Conservation (phyloP, 2,888 invertebrate genomes). For the Bugulina stolonifera region DNA sequence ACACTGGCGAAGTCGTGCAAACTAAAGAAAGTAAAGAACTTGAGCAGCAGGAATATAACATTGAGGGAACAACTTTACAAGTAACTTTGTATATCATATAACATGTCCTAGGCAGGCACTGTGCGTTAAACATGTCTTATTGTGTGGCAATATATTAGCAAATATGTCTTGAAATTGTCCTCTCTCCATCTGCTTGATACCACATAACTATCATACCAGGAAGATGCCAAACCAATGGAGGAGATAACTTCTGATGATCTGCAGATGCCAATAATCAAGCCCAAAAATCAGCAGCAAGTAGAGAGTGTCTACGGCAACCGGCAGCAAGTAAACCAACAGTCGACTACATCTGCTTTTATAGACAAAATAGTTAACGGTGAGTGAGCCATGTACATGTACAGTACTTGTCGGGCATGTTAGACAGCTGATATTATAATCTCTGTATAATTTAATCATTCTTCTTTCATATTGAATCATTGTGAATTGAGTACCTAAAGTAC, state of each 20-base stretch:
- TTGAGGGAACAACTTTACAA: constrained; percentile 16
- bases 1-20: constrained; percentile 20
- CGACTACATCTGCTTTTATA: not conserved
- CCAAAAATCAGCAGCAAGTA: not conserved
- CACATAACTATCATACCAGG: no score
- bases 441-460: no score
- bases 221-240: not conserved
- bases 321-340: not conserved
- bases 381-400: no score
- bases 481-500: no score
- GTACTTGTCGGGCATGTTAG: no score
- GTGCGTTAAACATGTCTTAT: no score
- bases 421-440: no score
- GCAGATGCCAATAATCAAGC: not conserved
- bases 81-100: not conserved
- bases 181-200: no score
- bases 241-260: constrained; percentile 9
- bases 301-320: constrained; percentile 15
- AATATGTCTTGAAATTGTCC: no score
- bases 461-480: no score
- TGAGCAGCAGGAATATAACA: constrained; percentile 15
- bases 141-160: no score
- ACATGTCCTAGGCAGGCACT: no score
- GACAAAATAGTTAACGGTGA: constrained; percentile 18
- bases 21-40: constrained; percentile 10